Evolutionary conservation across 1,140 invertebrate species (phyloP).

Genomic region (Drosophila sechellia): DNA sequence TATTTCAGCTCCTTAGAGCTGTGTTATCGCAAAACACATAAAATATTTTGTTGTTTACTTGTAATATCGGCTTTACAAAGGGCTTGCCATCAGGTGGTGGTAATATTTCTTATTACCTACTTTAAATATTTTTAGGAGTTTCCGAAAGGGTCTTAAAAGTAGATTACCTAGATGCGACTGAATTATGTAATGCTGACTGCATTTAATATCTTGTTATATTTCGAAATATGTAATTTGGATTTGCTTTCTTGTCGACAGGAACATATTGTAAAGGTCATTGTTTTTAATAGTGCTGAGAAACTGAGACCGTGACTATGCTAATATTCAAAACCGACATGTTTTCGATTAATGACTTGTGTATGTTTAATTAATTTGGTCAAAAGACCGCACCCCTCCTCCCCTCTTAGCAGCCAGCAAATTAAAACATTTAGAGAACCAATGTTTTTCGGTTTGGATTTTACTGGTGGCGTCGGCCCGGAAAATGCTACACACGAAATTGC

Average conservation of each 20-base stretch:
- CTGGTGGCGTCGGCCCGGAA: conserved; percentile 6
- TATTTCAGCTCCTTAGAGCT: no score
- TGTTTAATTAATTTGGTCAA: conserved; percentile 36
- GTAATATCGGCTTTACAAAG: no score
- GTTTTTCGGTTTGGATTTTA: conserved; percentile 11
- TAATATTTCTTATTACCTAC: background rate
- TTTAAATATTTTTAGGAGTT: background rate
- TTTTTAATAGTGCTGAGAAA: conserved; percentile 4
- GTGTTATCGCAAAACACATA: no score
- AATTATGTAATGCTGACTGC: background rate
- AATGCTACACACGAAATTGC: conserved; percentile 45
- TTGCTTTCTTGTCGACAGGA: background rate
- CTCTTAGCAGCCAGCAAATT: conserved; percentile 3
- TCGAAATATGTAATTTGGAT: background rate
- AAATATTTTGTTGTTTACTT: no score
- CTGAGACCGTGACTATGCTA: conserved; percentile 29
- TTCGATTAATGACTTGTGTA: conserved; percentile 38
- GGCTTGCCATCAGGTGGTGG: no score
- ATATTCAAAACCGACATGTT: conserved; percentile 25
- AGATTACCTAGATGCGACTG: no score
- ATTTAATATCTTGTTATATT: no score
- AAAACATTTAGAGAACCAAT: conserved; percentile 41
- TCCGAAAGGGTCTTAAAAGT: no score
- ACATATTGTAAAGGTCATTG: conserved; percentile 1
- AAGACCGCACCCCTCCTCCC: background rate